A percentile compares a stretch with the other conserved stretches of the same genome.
Evolutionary conservation across 2,888 invertebrate genomes (phyloP).

Genomic region (Drosophila histrio): DNA sequence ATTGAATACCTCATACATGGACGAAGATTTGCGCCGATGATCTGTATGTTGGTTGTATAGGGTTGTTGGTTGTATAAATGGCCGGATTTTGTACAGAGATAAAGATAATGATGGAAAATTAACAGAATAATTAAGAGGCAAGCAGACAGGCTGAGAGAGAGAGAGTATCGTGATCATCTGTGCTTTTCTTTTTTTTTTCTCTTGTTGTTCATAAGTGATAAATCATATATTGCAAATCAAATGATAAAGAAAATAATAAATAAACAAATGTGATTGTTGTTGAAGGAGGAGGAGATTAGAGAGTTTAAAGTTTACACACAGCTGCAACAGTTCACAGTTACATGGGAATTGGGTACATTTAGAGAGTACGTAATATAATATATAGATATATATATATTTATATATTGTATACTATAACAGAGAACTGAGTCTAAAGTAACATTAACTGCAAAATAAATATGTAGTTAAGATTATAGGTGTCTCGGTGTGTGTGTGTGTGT

Average conservation of each 20-base stretch:
- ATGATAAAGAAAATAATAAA: background rate
- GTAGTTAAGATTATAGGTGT: constrained; percentile 57
- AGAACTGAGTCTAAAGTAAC: constrained; percentile 44
- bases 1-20: constrained; percentile 90
- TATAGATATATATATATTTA: constrained; percentile 13
- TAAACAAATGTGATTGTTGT: constrained; percentile 4
- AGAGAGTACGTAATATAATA: constrained; percentile 15
- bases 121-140: constrained; percentile 29
- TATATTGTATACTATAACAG: constrained; percentile 10
- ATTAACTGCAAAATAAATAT: constrained; percentile 72
- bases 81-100: constrained; percentile 16
- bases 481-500: constrained; percentile 29
- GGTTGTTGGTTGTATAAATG: constrained; percentile 18
- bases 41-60: constrained; percentile 66
- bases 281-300: constrained; percentile 11
- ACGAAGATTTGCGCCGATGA: constrained; percentile 87
- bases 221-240: constrained; percentile 35
- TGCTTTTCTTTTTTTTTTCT: background rate
- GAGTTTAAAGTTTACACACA: constrained; percentile 41
- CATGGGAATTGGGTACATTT: constrained; percentile 33
- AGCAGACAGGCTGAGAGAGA: constrained; percentile 5
- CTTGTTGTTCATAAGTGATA: too few relatives aligned
- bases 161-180: constrained; percentile 9
- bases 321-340: constrained; percentile 50
- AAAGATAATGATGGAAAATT: constrained; percentile 17